A percentile compares a stretch with the other conserved stretches of the same genome.
phyloP scores from a whole-genome alignment of 1,140 invertebrate genomes.

The Stenopsyche tienmushanensis region DNA sequence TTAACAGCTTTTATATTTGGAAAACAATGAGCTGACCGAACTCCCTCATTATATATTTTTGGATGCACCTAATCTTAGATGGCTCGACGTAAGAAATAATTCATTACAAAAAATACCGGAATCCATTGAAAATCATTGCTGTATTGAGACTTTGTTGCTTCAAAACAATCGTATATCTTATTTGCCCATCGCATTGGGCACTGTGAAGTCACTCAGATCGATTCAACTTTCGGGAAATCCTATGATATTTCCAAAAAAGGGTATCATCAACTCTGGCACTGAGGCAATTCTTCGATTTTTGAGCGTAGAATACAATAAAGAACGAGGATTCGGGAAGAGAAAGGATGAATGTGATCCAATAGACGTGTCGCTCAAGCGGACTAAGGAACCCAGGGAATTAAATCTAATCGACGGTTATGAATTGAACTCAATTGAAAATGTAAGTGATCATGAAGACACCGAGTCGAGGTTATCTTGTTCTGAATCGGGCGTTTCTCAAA shows the following conservation, averaged over 20 bases:
- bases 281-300: slow-evolving; percentile 52
- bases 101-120: slow-evolving; percentile 53
- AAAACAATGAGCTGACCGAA: slow-evolving; percentile 54
- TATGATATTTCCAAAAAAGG: slow-evolving; percentile 52
- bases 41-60: slow-evolving; percentile 57
- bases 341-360: background rate
- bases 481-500: too few species aligned
- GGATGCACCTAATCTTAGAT: slow-evolving; percentile 53
- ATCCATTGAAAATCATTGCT: slow-evolving; percentile 55
- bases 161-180: slow-evolving; percentile 57
- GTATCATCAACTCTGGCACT: slow-evolving; percentile 53
- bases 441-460: background rate
- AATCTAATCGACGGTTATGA: slow-evolving; percentile 3
- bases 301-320: slow-evolving; percentile 50
- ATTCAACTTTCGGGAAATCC: slow-evolving; percentile 58
- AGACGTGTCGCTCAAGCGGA: background rate
- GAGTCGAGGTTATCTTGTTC: too few species aligned
- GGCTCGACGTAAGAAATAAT: slow-evolving; percentile 61
- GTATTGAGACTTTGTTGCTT: slow-evolving; percentile 58
- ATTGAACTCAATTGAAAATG: slow-evolving; percentile 8
- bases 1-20: slow-evolving; percentile 58
- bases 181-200: slow-evolving; percentile 59
- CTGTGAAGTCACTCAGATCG: slow-evolving; percentile 52
- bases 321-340: slow-evolving; percentile 43
- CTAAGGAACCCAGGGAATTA: slow-evolving; percentile 9